phyloP scores from a whole-genome alignment of 2,888 invertebrate genomes.

The Diploptera punctata region DNA sequence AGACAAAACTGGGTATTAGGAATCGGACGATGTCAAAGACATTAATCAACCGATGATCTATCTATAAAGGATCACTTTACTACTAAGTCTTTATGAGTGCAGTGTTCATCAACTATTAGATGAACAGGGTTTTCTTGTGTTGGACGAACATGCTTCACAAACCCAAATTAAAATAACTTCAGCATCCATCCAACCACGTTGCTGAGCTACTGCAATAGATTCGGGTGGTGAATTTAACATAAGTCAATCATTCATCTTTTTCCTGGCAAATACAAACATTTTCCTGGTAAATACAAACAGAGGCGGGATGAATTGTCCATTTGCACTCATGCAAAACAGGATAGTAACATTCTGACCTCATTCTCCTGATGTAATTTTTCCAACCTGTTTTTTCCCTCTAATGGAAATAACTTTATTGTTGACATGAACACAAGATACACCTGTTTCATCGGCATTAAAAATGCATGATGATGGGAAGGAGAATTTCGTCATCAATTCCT shows the following conservation, averaged over 20 bases:
- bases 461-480: not conserved
- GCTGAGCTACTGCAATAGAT: not conserved
- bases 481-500: not conserved
- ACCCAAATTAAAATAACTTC: not conserved
- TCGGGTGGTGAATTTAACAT: slow-evolving; percentile 16
- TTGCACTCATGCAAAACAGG: slow-evolving; percentile 14
- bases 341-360: slow-evolving; percentile 20
- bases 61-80: too few relatives aligned
- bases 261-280: too few relatives aligned
- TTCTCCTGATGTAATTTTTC: slow-evolving; percentile 25
- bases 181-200: not conserved
- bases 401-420: too few relatives aligned
- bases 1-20: too few relatives aligned
- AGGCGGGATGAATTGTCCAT: slow-evolving; percentile 1
- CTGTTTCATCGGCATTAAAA: not conserved
- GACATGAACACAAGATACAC: too few relatives aligned
- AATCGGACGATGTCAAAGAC: too few relatives aligned
- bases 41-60: too few relatives aligned
- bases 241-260: not conserved
- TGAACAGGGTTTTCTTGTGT: not conserved
- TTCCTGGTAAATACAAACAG: slow-evolving; percentile 15
- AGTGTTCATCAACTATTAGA: slow-evolving; percentile 3
- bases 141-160: not conserved
- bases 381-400: slow-evolving; percentile 22
- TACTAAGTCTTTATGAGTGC: slow-evolving; percentile 15